Percentiles rank a stretch among this genome's conserved stretches.
Evolutionary conservation across 2,797 vertebrate genomes (phyloP).

Genomic region (Oceanodroma leucorhoa): DNA sequence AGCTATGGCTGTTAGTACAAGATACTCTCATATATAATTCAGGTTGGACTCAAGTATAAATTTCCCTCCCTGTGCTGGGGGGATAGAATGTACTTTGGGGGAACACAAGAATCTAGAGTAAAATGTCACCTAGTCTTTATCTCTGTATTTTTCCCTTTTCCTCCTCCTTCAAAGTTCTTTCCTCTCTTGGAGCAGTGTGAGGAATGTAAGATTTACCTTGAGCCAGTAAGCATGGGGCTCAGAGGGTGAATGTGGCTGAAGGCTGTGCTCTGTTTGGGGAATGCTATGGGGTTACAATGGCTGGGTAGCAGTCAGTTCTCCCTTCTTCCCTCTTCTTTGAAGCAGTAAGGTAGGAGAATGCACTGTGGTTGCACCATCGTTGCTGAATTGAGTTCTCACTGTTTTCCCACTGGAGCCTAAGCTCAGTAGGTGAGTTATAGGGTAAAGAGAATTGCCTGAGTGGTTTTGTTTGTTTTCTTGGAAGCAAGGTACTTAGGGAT

Average conservation of each 20-base stretch:
- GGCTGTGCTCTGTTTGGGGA: not conserved
- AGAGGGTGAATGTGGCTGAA: not conserved
- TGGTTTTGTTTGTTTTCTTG: not conserved
- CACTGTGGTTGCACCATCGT: not conserved
- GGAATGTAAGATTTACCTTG: not conserved
- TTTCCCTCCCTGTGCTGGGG: not conserved
- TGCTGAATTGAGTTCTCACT: not conserved
- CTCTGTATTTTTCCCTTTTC: not conserved
- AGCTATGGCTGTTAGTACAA: not conserved
- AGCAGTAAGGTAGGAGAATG: not conserved
- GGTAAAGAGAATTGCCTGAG: not conserved
- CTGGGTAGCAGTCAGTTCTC: not conserved
- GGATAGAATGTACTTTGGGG: not conserved
- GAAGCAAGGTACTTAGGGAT: not conserved
- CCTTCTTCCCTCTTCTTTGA: not conserved
- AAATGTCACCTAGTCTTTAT: not conserved
- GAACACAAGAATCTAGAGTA: not conserved
- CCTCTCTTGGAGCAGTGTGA: not conserved
- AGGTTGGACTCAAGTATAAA: not conserved
- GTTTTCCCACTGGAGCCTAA: not conserved
- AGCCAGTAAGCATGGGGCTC: fast-evolving
- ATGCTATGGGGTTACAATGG: fast-evolving
- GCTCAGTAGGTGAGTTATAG: not conserved
- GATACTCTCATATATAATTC: not conserved
- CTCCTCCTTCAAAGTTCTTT: not conserved